These are phyloP conservation scores for Zaprionus vittiger DNA, from an alignment of 1,140 invertebrate species.

Conservation along the genomic window DNA sequence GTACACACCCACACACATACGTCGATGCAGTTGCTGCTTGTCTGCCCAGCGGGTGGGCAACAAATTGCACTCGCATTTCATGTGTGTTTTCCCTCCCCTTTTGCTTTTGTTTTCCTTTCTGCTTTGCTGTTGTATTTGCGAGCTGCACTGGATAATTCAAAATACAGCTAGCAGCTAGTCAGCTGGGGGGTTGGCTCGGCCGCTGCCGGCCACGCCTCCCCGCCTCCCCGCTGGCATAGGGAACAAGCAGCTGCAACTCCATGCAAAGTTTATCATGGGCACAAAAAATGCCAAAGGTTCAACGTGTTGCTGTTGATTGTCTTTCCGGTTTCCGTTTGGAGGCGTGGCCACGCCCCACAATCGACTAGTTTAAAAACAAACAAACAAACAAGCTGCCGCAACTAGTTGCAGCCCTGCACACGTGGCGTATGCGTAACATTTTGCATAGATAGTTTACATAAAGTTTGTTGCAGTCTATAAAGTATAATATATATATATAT, in stretches of 20 bases:
- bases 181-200: background rate
- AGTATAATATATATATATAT: background rate
- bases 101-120: constrained; percentile 18
- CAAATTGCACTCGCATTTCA: constrained; percentile 72
- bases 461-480: background rate
- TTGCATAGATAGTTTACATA: background rate
- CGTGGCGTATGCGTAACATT: constrained; percentile 61
- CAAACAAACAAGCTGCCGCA: background rate
- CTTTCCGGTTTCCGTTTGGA: constrained; percentile 33
- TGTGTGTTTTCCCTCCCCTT: constrained; percentile 38
- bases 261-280: constrained; percentile 64
- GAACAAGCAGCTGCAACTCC: constrained; percentile 30
- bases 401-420: constrained; percentile 45
- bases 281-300: constrained; percentile 64
- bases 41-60: constrained; percentile 42
- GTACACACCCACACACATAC: background rate
- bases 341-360: background rate
- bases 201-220: background rate
- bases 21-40: constrained; percentile 25
- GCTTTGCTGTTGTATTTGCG: constrained; percentile 4
- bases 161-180: background rate
- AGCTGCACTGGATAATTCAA: constrained; percentile 40
- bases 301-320: constrained; percentile 69
- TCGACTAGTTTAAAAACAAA: background rate
- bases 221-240: constrained; percentile 12